Base-by-base conservation (phyloP, 2,113 vertebrate genomes). In the Cyprinodon tularosa region DNA sequence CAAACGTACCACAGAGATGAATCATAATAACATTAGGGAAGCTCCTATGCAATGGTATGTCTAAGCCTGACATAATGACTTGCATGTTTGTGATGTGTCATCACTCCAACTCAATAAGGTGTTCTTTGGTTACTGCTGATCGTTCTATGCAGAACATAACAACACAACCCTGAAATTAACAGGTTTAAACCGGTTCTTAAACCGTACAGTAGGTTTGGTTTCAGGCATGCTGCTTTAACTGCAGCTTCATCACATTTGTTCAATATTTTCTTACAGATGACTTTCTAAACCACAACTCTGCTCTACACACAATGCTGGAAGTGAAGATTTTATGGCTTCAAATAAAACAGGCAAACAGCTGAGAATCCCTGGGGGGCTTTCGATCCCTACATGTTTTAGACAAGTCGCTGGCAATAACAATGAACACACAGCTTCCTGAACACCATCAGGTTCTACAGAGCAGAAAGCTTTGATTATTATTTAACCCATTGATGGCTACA, bases 1-100 rank as follows among this genome's bases (percentile, higher is more conserved):
- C 68, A 48, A 92, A 91, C 13, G 59, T 39, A 12, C 47, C 37
- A 37, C 6, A 2, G 37, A 6, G 75, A n/a, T 68, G 11, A 0
- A 59, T 50, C 11, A 44, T 6, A 57, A 12, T 20, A n/a, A 57
- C 50, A 20, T 20, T n/a, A 4, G 50, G 6, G 17, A 6, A 6
- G 17, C 4, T 15, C 14, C 6, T 17, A 53, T 20, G 50, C 2
- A 6, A 53, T 20, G 15, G 13, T 17, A 53, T 53, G 50, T 53
- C 5, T 17, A 17, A 20, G 17, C 17, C 8, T 53, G 20, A 53
- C 7, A 17, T 53, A 53, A 20, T 53, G 50, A 50, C 48, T 50
- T 29, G 29, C 29, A 29, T 29, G 29, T 29, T 50, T 17, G 48
- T 50, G 48, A 14, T 40, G 7, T 72, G 37, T 57, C 9, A 45